Percentiles rank a stretch among this genome's conserved stretches.
Conservation (phyloP, 2,888 invertebrate species). For the Plebejus melissa region DNA sequence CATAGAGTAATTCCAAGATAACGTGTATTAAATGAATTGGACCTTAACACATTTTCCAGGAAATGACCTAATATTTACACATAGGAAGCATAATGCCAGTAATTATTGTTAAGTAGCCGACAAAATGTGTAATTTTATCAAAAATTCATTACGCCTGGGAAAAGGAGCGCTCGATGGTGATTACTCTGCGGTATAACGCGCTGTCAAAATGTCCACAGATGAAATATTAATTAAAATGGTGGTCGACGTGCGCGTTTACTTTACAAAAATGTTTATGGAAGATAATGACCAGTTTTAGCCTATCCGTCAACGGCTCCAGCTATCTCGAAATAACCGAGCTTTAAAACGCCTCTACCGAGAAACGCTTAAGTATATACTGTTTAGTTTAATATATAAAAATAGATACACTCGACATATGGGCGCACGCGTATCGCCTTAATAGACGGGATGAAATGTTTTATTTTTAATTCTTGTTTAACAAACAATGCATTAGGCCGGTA, state of each 20-base stretch:
- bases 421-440: constrained; percentile 37
- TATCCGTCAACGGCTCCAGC: constrained; percentile 43
- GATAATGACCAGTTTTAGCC: constrained; percentile 22
- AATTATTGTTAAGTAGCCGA: not conserved
- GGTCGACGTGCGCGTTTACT: constrained; percentile 11
- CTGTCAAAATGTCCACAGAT: constrained; percentile 25
- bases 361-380: constrained; percentile 61
- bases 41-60: constrained; percentile 10
- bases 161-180: constrained; percentile 19
- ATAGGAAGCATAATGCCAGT: not conserved
- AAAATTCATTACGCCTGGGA: constrained; percentile 19
- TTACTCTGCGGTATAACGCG: not conserved
- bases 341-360: constrained; percentile 55
- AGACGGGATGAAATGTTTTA: constrained; percentile 39
- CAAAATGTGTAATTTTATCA: constrained; percentile 23
- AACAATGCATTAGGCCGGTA: constrained; percentile 63
- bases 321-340: constrained; percentile 61
- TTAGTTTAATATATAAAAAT: constrained; percentile 60
- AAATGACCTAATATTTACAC: not conserved
- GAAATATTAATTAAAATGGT: constrained; percentile 24
- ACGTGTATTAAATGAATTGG: not conserved
- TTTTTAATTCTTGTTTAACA: constrained; percentile 56
- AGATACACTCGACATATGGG: constrained; percentile 56
- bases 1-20: constrained; percentile 8
- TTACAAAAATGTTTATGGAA: constrained; percentile 21